Conservation (phyloP, 1,140 invertebrate species). For the Neocloeon triangulifer region DNA sequence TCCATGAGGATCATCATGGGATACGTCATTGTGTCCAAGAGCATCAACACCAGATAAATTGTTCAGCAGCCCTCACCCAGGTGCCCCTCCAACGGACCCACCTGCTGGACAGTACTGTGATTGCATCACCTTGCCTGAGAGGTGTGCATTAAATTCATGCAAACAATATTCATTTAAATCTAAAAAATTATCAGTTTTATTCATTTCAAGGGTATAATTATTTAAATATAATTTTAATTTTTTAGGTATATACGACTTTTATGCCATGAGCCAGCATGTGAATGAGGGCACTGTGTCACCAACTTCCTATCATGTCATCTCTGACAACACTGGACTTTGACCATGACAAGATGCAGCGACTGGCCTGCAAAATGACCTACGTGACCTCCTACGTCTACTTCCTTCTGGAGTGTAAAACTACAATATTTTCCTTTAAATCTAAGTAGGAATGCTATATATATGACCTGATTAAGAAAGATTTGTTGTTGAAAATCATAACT, state of each 20-base stretch:
- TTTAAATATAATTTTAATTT: too few relatives aligned
- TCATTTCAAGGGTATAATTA: too few relatives aligned
- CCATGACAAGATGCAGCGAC: constrained; percentile 41
- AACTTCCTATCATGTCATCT: constrained; percentile 55
- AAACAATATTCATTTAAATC: too few relatives aligned
- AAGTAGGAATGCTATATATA: too few relatives aligned
- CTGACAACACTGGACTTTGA: constrained; percentile 32
- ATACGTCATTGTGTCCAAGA: constrained; percentile 47
- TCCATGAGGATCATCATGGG: constrained; percentile 40
- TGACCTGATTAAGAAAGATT: too few relatives aligned
- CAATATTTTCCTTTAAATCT: too few relatives aligned
- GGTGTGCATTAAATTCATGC: too few relatives aligned
- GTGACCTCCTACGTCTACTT: too few relatives aligned
- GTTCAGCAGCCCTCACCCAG: too few relatives aligned
- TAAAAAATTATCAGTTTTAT: too few relatives aligned
- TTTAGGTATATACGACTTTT: constrained; percentile 83
- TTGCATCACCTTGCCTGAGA: constrained; percentile 54
- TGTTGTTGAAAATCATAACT: too few relatives aligned
- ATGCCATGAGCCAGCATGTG: constrained; percentile 51
- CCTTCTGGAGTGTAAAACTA: constrained; percentile 45
- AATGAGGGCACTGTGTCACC: constrained; percentile 59
- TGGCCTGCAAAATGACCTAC: constrained; percentile 62
- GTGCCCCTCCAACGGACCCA: too few relatives aligned
- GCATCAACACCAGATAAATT: constrained; percentile 43
- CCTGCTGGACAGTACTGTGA: constrained; percentile 72